Percentiles rank a stretch among this genome's conserved stretches.
Conservation (phyloP, 2,113 vertebrate species). For the Scytalopus superciliaris region DNA sequence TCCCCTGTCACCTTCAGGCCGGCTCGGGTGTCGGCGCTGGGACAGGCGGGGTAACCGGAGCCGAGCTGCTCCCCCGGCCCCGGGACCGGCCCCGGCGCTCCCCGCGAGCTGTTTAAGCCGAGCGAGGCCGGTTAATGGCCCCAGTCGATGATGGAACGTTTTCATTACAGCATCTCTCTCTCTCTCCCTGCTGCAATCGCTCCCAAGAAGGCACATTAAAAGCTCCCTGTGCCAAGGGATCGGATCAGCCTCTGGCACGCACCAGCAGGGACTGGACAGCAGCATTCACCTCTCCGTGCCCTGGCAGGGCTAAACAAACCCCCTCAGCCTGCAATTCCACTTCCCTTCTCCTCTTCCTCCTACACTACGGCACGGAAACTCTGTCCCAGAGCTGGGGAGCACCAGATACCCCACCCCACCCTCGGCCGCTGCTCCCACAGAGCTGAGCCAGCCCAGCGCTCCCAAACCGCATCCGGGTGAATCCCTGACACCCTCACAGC, state of each 20-base stretch:
- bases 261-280: accelerated
- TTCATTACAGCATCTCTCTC: slow-evolving; percentile 26
- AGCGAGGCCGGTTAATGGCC: not conserved
- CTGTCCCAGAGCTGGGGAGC: not conserved
- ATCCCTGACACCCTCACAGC: not conserved
- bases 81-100: not conserved
- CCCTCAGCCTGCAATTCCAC: not conserved
- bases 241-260: not conserved
- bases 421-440: not conserved
- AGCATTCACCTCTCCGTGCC: accelerated
- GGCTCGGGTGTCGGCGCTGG: not conserved
- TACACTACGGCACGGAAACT: accelerated
- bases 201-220: not conserved
- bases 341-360: not conserved
- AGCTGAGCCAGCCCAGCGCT: accelerated
- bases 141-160: slow-evolving; percentile 19
- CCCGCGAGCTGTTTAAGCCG: not conserved
- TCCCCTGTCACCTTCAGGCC: not conserved
- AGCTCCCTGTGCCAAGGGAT: not conserved
- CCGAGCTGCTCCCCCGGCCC: not conserved
- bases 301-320: not conserved
- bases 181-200: not conserved
- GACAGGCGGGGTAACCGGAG: not conserved
- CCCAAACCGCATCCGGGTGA: not conserved
- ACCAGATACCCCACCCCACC: not conserved